phyloP scores from a whole-genome alignment of 2,113 vertebrate species.

The Origma solitaria region DNA sequence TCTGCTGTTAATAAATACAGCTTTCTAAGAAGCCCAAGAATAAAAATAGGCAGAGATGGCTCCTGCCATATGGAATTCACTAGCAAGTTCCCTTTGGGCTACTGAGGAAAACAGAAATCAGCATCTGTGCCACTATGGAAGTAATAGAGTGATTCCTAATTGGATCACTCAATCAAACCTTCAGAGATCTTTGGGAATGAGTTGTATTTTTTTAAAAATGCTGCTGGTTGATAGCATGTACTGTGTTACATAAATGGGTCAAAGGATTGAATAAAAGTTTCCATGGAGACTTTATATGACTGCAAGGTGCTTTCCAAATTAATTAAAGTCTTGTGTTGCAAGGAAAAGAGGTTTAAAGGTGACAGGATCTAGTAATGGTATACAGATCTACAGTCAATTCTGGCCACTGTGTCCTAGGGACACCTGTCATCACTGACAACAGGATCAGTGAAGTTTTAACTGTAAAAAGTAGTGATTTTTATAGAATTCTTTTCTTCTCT shows the following conservation, averaged over 20 bases:
- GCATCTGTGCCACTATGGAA: not conserved
- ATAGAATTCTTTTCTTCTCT: not conserved
- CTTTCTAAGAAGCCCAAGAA: not conserved
- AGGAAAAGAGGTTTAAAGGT: not conserved
- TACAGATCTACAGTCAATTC: not conserved
- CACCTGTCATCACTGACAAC: not conserved
- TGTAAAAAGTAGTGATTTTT: not conserved
- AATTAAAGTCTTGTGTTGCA: not conserved
- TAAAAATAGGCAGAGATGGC: not conserved
- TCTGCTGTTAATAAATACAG: not conserved
- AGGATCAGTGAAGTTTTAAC: not conserved
- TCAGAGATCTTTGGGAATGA: not conserved
- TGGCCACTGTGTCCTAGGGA: not conserved
- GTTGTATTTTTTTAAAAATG: not conserved
- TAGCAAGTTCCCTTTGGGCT: not conserved
- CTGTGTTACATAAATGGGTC: not conserved
- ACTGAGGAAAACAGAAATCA: not conserved
- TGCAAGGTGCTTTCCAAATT: not conserved
- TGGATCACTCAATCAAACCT: not conserved
- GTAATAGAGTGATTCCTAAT: not conserved
- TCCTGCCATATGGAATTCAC: not conserved
- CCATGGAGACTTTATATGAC: not conserved
- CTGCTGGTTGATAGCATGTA: not conserved
- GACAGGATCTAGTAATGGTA: not conserved
- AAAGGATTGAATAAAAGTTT: not conserved